Evolutionary conservation across 2,888 invertebrate genomes (phyloP), one percentile per base, ranked within the genome.

Genomic region (Drosophila antonietae): DNA sequence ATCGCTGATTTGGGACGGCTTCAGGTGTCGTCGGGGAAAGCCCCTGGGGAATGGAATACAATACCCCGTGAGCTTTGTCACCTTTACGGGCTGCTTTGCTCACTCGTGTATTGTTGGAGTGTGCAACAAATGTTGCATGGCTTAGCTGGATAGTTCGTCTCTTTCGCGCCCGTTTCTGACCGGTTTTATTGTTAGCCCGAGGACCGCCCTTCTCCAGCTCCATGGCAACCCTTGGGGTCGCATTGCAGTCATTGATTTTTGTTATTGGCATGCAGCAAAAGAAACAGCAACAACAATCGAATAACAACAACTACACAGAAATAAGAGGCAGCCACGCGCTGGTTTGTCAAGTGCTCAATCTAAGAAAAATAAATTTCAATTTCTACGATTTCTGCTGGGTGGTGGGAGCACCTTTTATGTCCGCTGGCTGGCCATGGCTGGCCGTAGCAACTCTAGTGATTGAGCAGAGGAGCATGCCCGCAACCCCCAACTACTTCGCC

Each of bases 241-340:
- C 47, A 66, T 56, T 87, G 83, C 83, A 83, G 69, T 28, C 87
- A 84, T 84, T 84, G 84, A 84, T 84, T 84, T 83, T 84, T 71
- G 69, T 74, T 80, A 84, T 82, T 83, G 81, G 78, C 73, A 63
- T 80, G 83, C 86, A 75, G 23, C 44, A 60, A 35, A 18, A 58
- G 33, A 43, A 61, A 20, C 46, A 46, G 55, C 66, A 43, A 31
- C 66, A 68, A 20, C 47, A 57, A 51, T 35, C 53, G 37, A 55
- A 60, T 35, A 62, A 63, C 46, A 62, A 59, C 35, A 64, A 39
- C 20, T n/a, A 23, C 7, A 35, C 35, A 35, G 35, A 10, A 35
- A 10, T 33, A 47, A 70, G 73, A 66, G 79, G 44, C 73, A 70
- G 49, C 64, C 43, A 14, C 41, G 47, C 65, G 71, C 65, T 69